These are phyloP conservation scores for Metacarcinus magister DNA, from an alignment of 2,888 invertebrate genomes.

Conservation along the genomic window DNA sequence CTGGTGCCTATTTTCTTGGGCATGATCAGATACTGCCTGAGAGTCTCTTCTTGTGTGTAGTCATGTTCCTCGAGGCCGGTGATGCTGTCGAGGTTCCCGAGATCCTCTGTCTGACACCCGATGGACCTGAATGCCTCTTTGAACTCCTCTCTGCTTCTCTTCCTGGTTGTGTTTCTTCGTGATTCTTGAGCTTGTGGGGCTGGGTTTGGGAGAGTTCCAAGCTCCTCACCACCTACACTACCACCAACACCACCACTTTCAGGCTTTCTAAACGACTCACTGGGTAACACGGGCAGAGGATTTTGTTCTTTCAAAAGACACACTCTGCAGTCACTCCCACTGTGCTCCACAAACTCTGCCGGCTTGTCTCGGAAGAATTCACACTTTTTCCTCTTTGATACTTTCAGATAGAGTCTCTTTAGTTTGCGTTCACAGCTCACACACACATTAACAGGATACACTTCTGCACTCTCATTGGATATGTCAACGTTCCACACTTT, in stretches of 20 bases:
- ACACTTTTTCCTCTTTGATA: slow-evolving; percentile 76
- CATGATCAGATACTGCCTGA: slow-evolving; percentile 61
- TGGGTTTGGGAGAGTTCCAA: neutral
- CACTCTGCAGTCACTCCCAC: slow-evolving; percentile 60
- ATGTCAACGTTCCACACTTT: slow-evolving; percentile 77
- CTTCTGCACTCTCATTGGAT: slow-evolving; percentile 72
- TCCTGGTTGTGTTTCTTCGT: slow-evolving; percentile 71
- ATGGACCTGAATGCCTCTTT: slow-evolving; percentile 40
- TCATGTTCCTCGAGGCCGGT: slow-evolving; percentile 76
- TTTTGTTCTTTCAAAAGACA: slow-evolving; percentile 64
- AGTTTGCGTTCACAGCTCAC: slow-evolving; percentile 74
- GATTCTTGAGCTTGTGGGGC: slow-evolving; percentile 43
- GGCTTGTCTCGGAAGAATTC: slow-evolving; percentile 67
- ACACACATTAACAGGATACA: slow-evolving; percentile 77
- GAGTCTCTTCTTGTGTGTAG: slow-evolving; percentile 73
- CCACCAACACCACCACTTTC: neutral
- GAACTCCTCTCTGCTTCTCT: slow-evolving; percentile 60
- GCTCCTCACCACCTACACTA: neutral
- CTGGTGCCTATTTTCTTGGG: slow-evolving; percentile 70
- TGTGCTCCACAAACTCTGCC: slow-evolving; percentile 76
- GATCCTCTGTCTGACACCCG: slow-evolving; percentile 62
- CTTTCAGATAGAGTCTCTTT: slow-evolving; percentile 70
- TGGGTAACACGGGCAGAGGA: slow-evolving; percentile 12
- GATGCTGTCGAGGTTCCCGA: neutral
- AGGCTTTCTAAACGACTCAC: neutral